A percentile compares a stretch with the other conserved stretches of the same genome.
phyloP scores from a whole-genome alignment of 1,140 invertebrate genomes.

The Eulimnadia texana region DNA sequence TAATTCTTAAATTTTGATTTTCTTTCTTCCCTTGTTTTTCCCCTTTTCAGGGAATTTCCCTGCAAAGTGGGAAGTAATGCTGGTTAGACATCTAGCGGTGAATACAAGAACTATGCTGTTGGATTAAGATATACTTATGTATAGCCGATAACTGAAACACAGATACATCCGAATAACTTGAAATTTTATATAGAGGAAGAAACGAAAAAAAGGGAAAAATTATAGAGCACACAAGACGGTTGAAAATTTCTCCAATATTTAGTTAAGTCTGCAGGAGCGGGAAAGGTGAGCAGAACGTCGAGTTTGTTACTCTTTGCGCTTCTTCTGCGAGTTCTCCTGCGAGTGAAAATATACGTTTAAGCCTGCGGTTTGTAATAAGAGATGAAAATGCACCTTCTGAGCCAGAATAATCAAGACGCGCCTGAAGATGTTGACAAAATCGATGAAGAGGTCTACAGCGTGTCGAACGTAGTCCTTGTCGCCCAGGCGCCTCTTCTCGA shows the following conservation, averaged over 20 bases:
- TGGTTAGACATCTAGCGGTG: too few species aligned
- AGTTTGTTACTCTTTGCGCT: neutral
- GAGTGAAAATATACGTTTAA: too few species aligned
- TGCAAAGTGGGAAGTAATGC: too few species aligned
- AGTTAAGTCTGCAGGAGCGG: neutral
- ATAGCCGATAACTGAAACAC: too few species aligned
- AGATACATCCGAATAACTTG: too few species aligned
- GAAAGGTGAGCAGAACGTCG: neutral
- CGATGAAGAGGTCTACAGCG: slow-evolving; percentile 78
- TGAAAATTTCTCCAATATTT: neutral
- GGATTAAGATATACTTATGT: too few species aligned
- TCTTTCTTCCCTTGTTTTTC: too few species aligned
- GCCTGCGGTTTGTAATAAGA: neutral
- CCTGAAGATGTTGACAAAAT: slow-evolving; percentile 82
- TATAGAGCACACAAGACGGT: neutral
- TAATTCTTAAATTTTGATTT: too few species aligned
- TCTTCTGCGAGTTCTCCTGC: neutral
- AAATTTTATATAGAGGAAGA: too few species aligned
- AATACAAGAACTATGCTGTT: too few species aligned
- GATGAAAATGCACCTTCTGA: slow-evolving; percentile 45
- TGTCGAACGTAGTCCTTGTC: slow-evolving; percentile 86
- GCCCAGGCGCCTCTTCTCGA: slow-evolving; percentile 76
- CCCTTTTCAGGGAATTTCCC: too few species aligned
- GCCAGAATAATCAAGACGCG: slow-evolving; percentile 73
- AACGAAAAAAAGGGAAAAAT: too few species aligned